Base-by-base conservation (phyloP, 2,113 vertebrate species). In the Myanophis thanlyinensis region DNA sequence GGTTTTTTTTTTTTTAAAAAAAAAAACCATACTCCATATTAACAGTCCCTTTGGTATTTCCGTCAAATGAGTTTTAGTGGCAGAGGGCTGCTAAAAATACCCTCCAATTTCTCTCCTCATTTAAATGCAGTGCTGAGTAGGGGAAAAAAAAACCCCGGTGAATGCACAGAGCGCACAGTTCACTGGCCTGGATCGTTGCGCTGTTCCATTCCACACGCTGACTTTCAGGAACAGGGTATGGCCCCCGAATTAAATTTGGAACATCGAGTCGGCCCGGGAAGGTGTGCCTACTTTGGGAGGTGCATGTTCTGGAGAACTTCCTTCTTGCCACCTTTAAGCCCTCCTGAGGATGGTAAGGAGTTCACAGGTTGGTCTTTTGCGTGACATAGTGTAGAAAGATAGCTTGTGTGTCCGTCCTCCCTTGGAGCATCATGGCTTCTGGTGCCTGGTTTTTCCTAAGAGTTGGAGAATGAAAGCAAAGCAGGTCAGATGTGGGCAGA, bases 21-120 rank as follows among this genome's bases (percentile, higher is more conserved):
- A 94, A 95, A 96, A 94, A 97, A 94, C 96, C 95, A 94, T 94
- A 46, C 93, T 97, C 97, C 1, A 1, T 94, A 93, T 95, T 97
- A 96, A 95, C 95, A 96, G 80, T 97, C 95, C 95, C 95, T 97
- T 97, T 95, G 95, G 95, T 91, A 22, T 95, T 97, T 95, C 94
- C 93, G 93, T 97, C 94, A 97, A 97, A 97, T 97, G 97, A 97
- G 94, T 93, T 97, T 97, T 97, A 96, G 94, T 96, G 96, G 96
- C 94, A 92, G 93, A 89, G 95, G 97, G 86, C 87, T 96, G 91
- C 94, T 96, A 96, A 97, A 97, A 97, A 96, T 93, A 97, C 94
- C 96, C 96, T 85, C 89, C 93, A 94, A 94, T 94, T 96, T 95
- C 92, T 96, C 97, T 97, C 94, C 88, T 89, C 85, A 91, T 96